Conservation (phyloP, 2,797 vertebrate genomes). For the Varecia variegata region DNA sequence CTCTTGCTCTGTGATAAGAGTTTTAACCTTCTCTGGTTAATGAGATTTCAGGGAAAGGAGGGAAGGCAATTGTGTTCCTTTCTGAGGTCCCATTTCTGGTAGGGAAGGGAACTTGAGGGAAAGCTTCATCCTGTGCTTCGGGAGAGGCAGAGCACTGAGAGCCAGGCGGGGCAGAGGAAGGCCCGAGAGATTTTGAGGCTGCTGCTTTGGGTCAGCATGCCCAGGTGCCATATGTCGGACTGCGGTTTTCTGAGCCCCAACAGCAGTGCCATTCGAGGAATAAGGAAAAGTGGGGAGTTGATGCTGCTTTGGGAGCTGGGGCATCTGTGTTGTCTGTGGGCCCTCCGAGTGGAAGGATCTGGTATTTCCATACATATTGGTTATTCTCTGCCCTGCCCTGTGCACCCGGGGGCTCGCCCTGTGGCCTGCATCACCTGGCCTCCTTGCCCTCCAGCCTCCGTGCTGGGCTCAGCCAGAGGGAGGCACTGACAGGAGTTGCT, state of each 20-base stretch:
- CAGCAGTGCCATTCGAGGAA: neutral
- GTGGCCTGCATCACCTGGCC: neutral
- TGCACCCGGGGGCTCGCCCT: neutral
- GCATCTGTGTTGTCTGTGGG: neutral
- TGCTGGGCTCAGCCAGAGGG: neutral
- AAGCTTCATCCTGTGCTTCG: neutral
- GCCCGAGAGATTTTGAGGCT: neutral
- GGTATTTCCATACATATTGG: neutral
- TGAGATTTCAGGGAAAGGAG: neutral
- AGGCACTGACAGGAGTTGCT: neutral
- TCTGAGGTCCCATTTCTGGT: neutral
- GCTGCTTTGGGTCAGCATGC: neutral
- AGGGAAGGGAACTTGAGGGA: neutral
- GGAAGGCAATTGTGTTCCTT: neutral
- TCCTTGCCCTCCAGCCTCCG: neutral
- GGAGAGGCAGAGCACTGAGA: neutral
- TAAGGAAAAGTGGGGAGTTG: neutral
- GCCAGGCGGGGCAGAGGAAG: neutral
- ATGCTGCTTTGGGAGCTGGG: neutral
- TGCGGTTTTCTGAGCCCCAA: neutral
- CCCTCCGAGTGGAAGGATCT: neutral
- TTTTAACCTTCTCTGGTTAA: neutral
- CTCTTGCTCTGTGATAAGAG: neutral
- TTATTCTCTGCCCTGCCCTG: neutral
- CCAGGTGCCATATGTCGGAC: neutral